Evolutionary conservation across 2,888 invertebrate genomes (phyloP), one percentile per base, ranked within the genome.

Genomic region (Macropis europaea): DNA sequence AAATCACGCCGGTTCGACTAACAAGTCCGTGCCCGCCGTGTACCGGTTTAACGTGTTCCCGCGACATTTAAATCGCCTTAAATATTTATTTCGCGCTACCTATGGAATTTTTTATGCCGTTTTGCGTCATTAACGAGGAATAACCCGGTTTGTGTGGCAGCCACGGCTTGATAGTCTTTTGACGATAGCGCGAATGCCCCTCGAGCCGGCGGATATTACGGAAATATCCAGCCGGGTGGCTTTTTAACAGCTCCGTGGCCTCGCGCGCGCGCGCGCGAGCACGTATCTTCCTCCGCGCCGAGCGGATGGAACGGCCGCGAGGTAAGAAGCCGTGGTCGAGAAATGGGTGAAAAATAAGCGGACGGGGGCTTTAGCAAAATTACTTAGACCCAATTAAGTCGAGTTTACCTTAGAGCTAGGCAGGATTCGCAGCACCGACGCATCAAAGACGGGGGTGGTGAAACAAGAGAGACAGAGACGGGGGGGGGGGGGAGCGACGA

Each of bases 311-410:
- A 30, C 28, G 22, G 4, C 19, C 7, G 30, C 36, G 7, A 19
- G 11, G 24, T 13, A 17, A 43, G 17, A 15, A n/a, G 9, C 9
- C 24, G 43, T 42, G 50, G 68, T 68, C 62, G 72, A 76, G n/a
- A 78, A 77, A 76, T 66, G 62, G 52, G 15, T 73, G 77, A 81
- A 82, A 81, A 79, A 79, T 81, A 67, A 68, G 56, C 64, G 64
- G 82, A n/a, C n/a, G n/a, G 81, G 82, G 88, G 86, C 88, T 89
- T 86, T 87, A 88, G 86, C 86, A 83, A 88, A 88, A 89, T 89
- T 89, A 89, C 89, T 89, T 88, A 89, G 86, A 86, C 83, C 85
- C 86, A 88, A 88, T 89, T 89, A 88, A 76, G 69, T 34, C 52
- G 69, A 75, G 67, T 84, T 82, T 82, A 83, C 76, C 82, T 82